These are phyloP conservation scores for Dinomys branickii DNA, from an alignment of 2,113 vertebrate species.

Conservation along the genomic window DNA sequence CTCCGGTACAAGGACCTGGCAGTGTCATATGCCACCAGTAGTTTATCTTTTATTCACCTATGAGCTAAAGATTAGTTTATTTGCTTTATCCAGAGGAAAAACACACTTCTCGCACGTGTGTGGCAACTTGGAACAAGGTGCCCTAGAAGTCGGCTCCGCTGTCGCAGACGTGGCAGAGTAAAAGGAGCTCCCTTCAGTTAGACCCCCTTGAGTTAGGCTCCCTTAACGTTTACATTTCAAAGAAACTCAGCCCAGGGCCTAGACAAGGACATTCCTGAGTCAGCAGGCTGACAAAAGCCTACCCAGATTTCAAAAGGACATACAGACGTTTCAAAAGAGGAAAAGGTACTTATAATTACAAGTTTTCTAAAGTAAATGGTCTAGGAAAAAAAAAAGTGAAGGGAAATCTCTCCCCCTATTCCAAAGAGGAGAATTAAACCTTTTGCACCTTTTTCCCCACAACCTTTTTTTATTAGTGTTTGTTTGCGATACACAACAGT, in stretches of 20 bases:
- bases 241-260: background rate
- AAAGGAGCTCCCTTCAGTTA: background rate
- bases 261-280: background rate
- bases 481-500: background rate
- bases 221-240: constrained; percentile 19
- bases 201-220: background rate
- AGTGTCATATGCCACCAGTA: background rate
- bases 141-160: background rate
- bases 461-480: background rate
- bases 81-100: background rate
- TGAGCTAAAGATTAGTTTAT: background rate
- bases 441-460: background rate
- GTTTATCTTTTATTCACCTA: background rate
- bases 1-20: background rate
- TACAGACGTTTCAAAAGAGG: constrained; percentile 32
- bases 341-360: background rate
- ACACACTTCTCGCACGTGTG: background rate
- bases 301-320: constrained; percentile 39
- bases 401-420: background rate
- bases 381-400: background rate
- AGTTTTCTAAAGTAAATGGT: background rate
- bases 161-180: background rate
- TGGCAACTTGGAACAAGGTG: background rate
- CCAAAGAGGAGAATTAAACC: background rate
- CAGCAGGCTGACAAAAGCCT: constrained; percentile 23